These are phyloP conservation scores for Lycaena phlaeas DNA, from an alignment of 2,888 invertebrate genomes.

Conservation along the genomic window DNA sequence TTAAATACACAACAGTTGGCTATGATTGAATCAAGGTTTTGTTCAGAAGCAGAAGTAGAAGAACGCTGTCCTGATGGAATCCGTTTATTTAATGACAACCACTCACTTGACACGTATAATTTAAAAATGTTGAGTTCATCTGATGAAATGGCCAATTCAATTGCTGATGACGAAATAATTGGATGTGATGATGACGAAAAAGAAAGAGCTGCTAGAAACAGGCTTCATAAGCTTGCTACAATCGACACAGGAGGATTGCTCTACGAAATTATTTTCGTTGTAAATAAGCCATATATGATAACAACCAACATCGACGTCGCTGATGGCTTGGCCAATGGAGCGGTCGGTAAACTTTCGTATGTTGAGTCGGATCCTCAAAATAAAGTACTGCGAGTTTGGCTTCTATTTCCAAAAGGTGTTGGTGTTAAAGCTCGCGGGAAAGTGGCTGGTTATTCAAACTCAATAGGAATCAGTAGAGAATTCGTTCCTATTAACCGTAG, in stretches of 20 bases:
- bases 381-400: constrained; percentile 17
- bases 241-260: constrained; percentile 22
- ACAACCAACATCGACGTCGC: constrained; percentile 23
- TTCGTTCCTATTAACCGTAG: too few species aligned
- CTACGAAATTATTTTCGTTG: constrained; percentile 20
- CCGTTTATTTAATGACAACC: constrained; percentile 18
- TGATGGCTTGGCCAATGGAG: constrained; percentile 22
- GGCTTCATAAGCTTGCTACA: constrained; percentile 20
- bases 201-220: background rate
- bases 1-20: constrained; percentile 14
- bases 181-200: background rate
- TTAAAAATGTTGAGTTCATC: background rate
- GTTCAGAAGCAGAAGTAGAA: constrained; percentile 13
- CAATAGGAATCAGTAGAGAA: too few species aligned
- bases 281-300: constrained; percentile 18
- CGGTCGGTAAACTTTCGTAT: constrained; percentile 22
- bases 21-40: constrained; percentile 18
- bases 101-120: background rate
- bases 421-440: too few species aligned
- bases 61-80: constrained; percentile 18
- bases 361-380: constrained; percentile 18
- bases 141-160: background rate
- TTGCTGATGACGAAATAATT: background rate
- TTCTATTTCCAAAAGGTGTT: too few species aligned
- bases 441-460: too few species aligned